These are phyloP conservation scores for Drosophila monieri DNA, from an alignment of 2,888 invertebrate genomes.

Conservation along the genomic window DNA sequence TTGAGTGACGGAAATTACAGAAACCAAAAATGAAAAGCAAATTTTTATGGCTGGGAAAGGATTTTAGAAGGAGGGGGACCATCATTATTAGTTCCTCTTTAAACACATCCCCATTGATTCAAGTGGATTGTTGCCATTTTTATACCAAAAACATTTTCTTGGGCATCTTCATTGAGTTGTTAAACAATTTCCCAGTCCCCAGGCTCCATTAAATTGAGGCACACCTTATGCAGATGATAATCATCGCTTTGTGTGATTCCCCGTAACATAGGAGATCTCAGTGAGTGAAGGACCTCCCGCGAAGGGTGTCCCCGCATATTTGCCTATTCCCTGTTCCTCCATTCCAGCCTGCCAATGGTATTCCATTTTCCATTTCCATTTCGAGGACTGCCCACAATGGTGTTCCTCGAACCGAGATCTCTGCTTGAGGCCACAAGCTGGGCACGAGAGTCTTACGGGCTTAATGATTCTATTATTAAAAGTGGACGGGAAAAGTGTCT, in stretches of 20 bases:
- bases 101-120: conserved; percentile 2
- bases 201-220: conserved; percentile 57
- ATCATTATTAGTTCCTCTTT: background rate
- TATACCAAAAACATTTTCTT: conserved; percentile 12
- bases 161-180: conserved; percentile 48
- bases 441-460: conserved; percentile 28
- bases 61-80: background rate
- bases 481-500: conserved; percentile 40
- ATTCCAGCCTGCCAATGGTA: conserved; percentile 5
- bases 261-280: conserved; percentile 28
- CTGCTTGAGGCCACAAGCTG: conserved; percentile 9
- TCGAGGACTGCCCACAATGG: conserved; percentile 49
- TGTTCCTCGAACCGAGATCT: conserved; percentile 57
- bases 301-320: conserved; percentile 63
- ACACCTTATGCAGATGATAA: conserved; percentile 75
- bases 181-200: conserved; percentile 44
- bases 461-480: conserved; percentile 75
- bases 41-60: conserved; percentile 45
- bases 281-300: conserved; percentile 29
- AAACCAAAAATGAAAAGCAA: conserved; percentile 47
- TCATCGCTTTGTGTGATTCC: conserved; percentile 46
- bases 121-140: background rate
- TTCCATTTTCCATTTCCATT: conserved; percentile 10
- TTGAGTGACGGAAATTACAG: conserved; percentile 45
- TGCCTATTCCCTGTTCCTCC: conserved; percentile 50